Percentiles rank a stretch among this genome's conserved stretches.
phyloP scores from a whole-genome alignment of 2,113 vertebrate species.

The Phocoena sinus region DNA sequence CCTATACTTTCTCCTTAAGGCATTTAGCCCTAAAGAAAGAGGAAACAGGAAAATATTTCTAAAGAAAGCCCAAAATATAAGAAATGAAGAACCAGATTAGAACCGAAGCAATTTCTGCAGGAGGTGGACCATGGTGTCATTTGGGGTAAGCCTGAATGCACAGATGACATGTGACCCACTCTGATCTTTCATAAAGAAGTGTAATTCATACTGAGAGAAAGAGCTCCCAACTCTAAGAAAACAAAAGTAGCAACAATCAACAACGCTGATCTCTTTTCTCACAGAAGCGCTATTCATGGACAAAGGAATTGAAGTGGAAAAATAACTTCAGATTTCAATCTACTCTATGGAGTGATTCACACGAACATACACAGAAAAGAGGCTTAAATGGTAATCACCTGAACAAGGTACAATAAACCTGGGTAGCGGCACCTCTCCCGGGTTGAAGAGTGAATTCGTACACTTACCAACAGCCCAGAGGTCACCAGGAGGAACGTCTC shows the following conservation, averaged over 20 bases:
- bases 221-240: slow-evolving; percentile 25
- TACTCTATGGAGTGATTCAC: background rate
- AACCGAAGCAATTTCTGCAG: slow-evolving; percentile 25
- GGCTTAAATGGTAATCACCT: background rate
- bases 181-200: slow-evolving; percentile 30
- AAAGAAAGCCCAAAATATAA: slow-evolving; percentile 53
- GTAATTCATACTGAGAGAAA: slow-evolving; percentile 24
- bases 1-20: slow-evolving; percentile 37
- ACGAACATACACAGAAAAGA: background rate
- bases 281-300: background rate
- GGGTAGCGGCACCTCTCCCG: background rate
- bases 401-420: background rate
- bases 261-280: slow-evolving; percentile 4
- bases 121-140: background rate
- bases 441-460: background rate
- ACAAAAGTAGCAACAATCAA: slow-evolving; percentile 44
- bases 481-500: background rate
- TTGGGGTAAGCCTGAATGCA: slow-evolving; percentile 11
- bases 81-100: slow-evolving; percentile 45
- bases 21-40: slow-evolving; percentile 53
- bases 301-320: slow-evolving; percentile 57
- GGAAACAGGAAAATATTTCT: slow-evolving; percentile 45
- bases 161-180: background rate
- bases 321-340: slow-evolving; percentile 56
- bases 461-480: background rate